phyloP scores from a whole-genome alignment of 2,797 vertebrate species.

The Thaleichthys pacificus region DNA sequence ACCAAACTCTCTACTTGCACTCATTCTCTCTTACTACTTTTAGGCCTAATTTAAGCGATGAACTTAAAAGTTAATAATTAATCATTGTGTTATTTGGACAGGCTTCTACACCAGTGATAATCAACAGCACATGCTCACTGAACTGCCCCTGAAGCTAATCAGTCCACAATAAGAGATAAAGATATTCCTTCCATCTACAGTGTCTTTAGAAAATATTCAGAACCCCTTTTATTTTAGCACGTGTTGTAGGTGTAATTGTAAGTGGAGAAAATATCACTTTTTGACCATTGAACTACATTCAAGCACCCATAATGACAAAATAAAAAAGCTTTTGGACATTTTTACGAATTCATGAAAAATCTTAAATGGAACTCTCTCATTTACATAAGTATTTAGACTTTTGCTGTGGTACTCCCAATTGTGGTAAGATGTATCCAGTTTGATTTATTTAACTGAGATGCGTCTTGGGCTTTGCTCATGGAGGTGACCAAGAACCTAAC shows the following conservation, averaged over 20 bases:
- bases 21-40: conserved; percentile 4
- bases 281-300: no score
- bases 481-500: no score
- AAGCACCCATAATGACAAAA: no score
- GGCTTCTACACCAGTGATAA: conserved; percentile 33
- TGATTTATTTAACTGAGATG: no score
- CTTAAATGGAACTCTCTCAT: no score
- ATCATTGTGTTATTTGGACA: conserved; percentile 32
- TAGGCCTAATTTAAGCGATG: conserved; percentile 6
- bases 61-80: conserved; percentile 38
- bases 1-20: background rate
- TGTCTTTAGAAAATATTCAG: background rate
- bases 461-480: no score
- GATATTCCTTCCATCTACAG: conserved; percentile 8
- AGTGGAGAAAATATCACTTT: no score
- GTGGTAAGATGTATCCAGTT: no score
- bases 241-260: conserved; percentile 3
- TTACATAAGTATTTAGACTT: no score
- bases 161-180: conserved; percentile 21
- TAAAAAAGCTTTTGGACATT: no score
- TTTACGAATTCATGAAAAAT: no score
- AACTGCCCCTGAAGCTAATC: conserved; percentile 9
- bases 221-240: background rate
- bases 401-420: no score
- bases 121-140: conserved; percentile 33